Conservation (phyloP, 1,140 invertebrate genomes). For the Bombus affinis region DNA sequence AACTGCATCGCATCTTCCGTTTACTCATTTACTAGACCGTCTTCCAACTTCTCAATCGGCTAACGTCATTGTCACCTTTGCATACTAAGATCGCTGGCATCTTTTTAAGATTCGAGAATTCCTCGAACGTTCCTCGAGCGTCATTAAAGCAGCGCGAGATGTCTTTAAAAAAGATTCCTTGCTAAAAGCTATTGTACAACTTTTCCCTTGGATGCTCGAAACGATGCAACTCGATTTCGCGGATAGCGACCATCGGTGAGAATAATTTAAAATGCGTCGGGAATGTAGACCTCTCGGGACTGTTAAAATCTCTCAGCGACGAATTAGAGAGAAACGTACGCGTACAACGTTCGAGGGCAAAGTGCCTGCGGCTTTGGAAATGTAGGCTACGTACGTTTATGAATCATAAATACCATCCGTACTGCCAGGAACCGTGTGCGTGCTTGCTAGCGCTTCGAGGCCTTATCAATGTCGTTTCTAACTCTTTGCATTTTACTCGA, state of each 20-base stretch:
- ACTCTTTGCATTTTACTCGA: not conserved
- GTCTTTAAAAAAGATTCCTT: constrained; percentile 31
- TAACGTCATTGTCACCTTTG: constrained; percentile 51
- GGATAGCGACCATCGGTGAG: constrained; percentile 1
- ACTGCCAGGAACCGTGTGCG: not conserved
- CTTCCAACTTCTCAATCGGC: constrained; percentile 40
- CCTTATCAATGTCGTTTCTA: not conserved
- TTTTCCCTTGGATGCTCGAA: constrained; percentile 20
- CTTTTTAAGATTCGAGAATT: not conserved
- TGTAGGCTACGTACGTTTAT: constrained; percentile 16
- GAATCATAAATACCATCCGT: constrained; percentile 8
- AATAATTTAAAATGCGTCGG: constrained; percentile 13
- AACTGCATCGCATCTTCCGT: not conserved
- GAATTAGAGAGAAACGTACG: not conserved
- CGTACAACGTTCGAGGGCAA: not conserved
- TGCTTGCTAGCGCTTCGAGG: not conserved
- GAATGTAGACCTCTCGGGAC: too few species aligned
- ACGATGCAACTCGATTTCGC: constrained; percentile 23
- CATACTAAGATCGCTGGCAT: constrained; percentile 12
- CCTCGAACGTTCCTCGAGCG: constrained; percentile 13
- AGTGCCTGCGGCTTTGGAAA: not conserved
- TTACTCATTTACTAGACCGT: not conserved
- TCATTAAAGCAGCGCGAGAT: constrained; percentile 51
- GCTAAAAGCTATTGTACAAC: constrained; percentile 10
- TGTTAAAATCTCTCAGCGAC: not conserved